A percentile compares a stretch with the other conserved stretches of the same genome.
These are phyloP conservation scores for Dipodomys ordii DNA, from an alignment of 2,113 vertebrate species.

Conservation along the genomic window DNA sequence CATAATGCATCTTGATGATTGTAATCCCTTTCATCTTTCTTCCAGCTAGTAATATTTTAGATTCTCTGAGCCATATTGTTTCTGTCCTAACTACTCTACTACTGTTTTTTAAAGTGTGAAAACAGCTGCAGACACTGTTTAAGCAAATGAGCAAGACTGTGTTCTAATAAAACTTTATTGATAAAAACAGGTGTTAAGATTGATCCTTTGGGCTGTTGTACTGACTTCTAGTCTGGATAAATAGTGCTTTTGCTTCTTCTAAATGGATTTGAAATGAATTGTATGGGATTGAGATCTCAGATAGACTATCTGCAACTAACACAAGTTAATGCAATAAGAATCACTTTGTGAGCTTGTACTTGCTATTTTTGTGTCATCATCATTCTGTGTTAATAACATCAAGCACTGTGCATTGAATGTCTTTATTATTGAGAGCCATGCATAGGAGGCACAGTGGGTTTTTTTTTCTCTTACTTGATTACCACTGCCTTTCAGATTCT, in stretches of 20 bases:
- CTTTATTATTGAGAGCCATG: background rate
- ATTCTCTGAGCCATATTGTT: background rate
- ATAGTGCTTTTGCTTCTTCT: slow-evolving; percentile 43
- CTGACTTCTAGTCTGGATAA: slow-evolving; percentile 1
- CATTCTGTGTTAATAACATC: background rate
- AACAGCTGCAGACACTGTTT: background rate
- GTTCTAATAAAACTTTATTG: background rate
- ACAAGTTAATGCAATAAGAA: background rate
- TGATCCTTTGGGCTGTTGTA: slow-evolving; percentile 13
- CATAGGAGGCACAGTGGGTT: too few relatives aligned
- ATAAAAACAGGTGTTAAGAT: background rate
- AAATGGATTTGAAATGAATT: slow-evolving; percentile 10
- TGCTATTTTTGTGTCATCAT: background rate
- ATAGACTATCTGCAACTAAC: background rate
- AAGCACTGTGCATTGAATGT: background rate
- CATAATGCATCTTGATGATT: too few relatives aligned
- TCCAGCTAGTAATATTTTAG: background rate
- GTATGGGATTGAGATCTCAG: slow-evolving; percentile 11
- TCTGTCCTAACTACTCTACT: background rate
- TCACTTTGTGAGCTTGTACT: background rate
- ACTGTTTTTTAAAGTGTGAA: background rate
- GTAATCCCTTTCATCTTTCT: too few relatives aligned
- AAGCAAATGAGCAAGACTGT: background rate
- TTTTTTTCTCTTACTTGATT: slow-evolving; percentile 12
- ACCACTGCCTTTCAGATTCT: slow-evolving; percentile 19